A percentile compares a stretch with the other conserved stretches of the same genome.
phyloP scores from a whole-genome alignment of 2,797 vertebrate species.

The Melanotaenia trifasciata region DNA sequence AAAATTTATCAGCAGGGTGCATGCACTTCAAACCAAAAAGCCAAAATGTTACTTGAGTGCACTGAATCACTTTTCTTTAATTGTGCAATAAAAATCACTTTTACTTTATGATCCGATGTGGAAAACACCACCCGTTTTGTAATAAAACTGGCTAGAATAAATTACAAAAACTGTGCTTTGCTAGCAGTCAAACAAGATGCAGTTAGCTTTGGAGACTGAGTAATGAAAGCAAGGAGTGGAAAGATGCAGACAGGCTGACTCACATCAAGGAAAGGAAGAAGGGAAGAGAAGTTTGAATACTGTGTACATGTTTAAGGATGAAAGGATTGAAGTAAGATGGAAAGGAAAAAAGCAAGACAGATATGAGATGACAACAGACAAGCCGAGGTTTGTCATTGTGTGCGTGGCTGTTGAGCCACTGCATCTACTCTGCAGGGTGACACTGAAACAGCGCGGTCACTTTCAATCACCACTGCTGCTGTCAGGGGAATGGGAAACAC shows the following conservation, averaged over 20 bases:
- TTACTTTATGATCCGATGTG: slow-evolving; percentile 6
- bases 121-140: not conserved
- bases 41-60: not conserved
- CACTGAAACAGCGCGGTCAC: slow-evolving; percentile 63
- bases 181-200: slow-evolving; percentile 10
- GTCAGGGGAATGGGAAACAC: slow-evolving; percentile 34
- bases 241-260: slow-evolving; percentile 30
- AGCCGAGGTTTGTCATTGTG: slow-evolving; percentile 6
- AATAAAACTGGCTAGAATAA: slow-evolving; percentile 4
- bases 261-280: slow-evolving; percentile 14
- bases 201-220: slow-evolving; percentile 35
- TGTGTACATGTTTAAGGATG: not conserved
- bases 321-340: not conserved
- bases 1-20: not conserved
- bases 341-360: not conserved
- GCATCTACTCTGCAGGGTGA: slow-evolving; percentile 56
- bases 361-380: slow-evolving; percentile 25
- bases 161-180: slow-evolving; percentile 2
- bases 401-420: slow-evolving; percentile 27
- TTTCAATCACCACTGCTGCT: slow-evolving; percentile 60
- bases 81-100: not conserved
- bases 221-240: slow-evolving; percentile 42
- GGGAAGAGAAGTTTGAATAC: slow-evolving; percentile 4
- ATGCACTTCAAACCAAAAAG: not conserved
- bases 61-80: not conserved